Evolutionary conservation across 2,113 vertebrate species (phyloP).

Genomic region (Lutjanus erythropterus): DNA sequence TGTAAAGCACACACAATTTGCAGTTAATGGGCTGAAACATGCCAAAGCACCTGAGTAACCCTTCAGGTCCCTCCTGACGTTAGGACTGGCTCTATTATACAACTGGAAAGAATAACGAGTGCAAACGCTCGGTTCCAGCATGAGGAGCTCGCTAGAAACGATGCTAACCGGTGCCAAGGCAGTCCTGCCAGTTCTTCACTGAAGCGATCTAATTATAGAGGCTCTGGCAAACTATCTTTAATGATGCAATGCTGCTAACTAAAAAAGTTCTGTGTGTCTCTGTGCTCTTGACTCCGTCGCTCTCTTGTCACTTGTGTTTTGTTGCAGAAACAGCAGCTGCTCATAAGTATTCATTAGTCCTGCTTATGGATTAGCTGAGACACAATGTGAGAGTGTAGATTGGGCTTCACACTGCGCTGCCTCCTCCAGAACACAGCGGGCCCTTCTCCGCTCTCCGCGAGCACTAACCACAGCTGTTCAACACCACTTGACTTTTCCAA

Average conservation of each 20-base stretch:
- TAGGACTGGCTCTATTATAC: slow-evolving; percentile 20
- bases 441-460: slow-evolving; percentile 56
- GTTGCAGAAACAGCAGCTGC: slow-evolving; percentile 71
- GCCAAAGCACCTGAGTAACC: slow-evolving; percentile 27
- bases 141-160: slow-evolving; percentile 38
- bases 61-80: slow-evolving; percentile 18
- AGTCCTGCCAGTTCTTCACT: slow-evolving; percentile 51
- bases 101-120: slow-evolving; percentile 44
- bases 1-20: slow-evolving; percentile 27
- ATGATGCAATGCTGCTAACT: slow-evolving; percentile 72
- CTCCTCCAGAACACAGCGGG: slow-evolving; percentile 65
- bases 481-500: slow-evolving; percentile 77
- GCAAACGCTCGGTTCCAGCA: slow-evolving; percentile 26
- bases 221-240: slow-evolving; percentile 59
- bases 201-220: slow-evolving; percentile 72
- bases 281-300: slow-evolving; percentile 20
- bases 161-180: slow-evolving; percentile 49
- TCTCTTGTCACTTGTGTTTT: slow-evolving; percentile 42
- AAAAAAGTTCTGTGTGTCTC: slow-evolving; percentile 21
- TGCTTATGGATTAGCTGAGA: slow-evolving; percentile 64
- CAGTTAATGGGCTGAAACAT: slow-evolving; percentile 44
- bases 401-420: slow-evolving; percentile 45
- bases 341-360: slow-evolving; percentile 76
- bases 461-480: slow-evolving; percentile 76
- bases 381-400: slow-evolving; percentile 53